Evolutionary conservation across 2,113 vertebrate genomes (phyloP).

Genomic region (Okapia johnstoni): DNA sequence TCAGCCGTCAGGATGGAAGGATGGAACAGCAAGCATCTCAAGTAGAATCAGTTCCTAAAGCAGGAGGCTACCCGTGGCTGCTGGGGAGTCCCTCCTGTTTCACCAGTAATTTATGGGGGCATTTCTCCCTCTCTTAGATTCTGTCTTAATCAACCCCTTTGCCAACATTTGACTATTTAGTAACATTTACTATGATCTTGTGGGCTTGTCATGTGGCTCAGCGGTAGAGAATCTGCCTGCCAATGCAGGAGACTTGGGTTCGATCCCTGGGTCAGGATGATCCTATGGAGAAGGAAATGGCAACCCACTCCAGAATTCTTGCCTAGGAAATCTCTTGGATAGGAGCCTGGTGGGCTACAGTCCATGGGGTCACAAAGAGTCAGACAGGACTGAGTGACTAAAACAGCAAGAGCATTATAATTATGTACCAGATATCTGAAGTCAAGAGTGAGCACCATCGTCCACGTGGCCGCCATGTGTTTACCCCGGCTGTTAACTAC

Average conservation of each 20-base stretch:
- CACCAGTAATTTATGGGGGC: not conserved
- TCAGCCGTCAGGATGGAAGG: accelerated
- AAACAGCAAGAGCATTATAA: not conserved
- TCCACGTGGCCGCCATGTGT: accelerated
- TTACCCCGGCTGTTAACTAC: no score
- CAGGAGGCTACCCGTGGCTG: not conserved
- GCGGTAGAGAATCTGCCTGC: not conserved
- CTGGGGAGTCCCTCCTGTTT: not conserved
- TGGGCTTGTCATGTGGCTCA: not conserved
- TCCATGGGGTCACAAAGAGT: not conserved
- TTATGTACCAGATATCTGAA: not conserved
- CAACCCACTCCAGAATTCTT: not conserved
- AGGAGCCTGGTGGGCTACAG: not conserved
- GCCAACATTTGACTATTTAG: not conserved
- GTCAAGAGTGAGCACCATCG: no score
- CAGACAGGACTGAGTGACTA: not conserved
- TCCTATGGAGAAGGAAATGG: not conserved
- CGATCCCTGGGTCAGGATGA: not conserved
- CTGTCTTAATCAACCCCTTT: not conserved
- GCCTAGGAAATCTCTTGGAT: not conserved
- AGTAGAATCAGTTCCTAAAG: accelerated
- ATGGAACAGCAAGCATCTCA: not conserved
- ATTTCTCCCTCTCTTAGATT: not conserved
- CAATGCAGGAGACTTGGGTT: not conserved
- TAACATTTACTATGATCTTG: not conserved